These are phyloP conservation scores for Ashinkailepas kermadecensis DNA, from an alignment of 2,888 invertebrate genomes.

Conservation along the genomic window DNA sequence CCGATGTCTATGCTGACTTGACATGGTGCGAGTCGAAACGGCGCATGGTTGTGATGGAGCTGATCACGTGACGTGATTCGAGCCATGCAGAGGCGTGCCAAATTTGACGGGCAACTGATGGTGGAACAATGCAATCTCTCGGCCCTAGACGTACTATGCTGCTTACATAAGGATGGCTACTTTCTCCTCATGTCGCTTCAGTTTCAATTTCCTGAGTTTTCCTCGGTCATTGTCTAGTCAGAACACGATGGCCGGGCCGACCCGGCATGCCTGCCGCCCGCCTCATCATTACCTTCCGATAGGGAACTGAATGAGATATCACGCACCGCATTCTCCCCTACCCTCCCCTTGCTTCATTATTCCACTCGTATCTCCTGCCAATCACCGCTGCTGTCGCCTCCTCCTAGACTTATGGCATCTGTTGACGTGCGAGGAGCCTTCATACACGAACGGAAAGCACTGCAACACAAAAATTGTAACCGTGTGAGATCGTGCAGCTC, in stretches of 20 bases:
- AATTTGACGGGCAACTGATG: background rate
- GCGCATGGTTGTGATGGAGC: no score
- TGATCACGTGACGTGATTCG: background rate
- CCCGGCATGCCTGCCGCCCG: background rate
- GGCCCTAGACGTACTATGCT: background rate
- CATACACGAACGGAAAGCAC: background rate
- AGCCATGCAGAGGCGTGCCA: background rate
- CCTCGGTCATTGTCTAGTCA: background rate
- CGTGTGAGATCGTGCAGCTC: background rate
- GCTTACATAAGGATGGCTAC: conserved; percentile 13
- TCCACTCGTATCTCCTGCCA: background rate
- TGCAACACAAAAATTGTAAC: background rate
- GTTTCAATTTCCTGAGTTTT: background rate
- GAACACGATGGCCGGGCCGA: background rate
- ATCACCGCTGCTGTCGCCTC: background rate
- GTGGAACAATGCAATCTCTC: background rate
- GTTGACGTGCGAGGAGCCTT: background rate
- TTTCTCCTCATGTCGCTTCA: background rate
- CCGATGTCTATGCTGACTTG: no score
- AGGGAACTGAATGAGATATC: no score
- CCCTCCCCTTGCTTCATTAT: background rate
- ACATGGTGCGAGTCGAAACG: no score
- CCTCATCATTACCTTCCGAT: background rate
- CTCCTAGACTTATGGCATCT: background rate
- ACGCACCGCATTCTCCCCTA: no score